Base-by-base conservation (phyloP, 2,113 vertebrate genomes). In the Grammomys dolichurus region DNA sequence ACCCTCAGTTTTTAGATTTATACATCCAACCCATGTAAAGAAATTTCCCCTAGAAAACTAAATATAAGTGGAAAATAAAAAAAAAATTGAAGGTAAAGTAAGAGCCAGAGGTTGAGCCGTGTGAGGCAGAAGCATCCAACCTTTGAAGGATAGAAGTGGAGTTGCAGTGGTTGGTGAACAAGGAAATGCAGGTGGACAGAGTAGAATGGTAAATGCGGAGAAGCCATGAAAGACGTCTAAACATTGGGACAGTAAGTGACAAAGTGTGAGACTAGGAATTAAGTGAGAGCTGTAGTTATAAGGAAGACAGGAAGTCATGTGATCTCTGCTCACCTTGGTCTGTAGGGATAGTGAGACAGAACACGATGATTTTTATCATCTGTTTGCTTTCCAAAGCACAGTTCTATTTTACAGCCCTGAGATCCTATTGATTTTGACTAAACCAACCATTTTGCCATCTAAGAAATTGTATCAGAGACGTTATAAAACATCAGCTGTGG, bases 391-490 rank as follows among this genome's bases (percentile, higher is more conserved):
- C 65, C 20, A 22, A 94, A 94, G 54, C 36, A 40, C 7, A 48
- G 20, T 31, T 67, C 60, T 91, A 11, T 82, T 96, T 94, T 89
- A 93, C 90, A 36, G 58, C n/a, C 78, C 51, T 93, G 26, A 33
- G 43, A 13, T 89, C 33, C 90, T 87, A 92, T 40, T 58, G 87
- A 94, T 90, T 93, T 28, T 51, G 9, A 78, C 31, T 60, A 90
- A 97, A 63, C 31, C 54, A 91, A 28, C 11, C 46, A 24, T 36
- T 70, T 70, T 92, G 19, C 87, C 2, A 90, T 24, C 19, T 65
- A 96, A 93, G 24, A 76, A 86, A 85, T 81, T 69, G 89, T 87
- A 67, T 80, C 84, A 84, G 22, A 75, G 7, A n/a, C 40, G 76
- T 48, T 82, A 72, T 95, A 51, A 72, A 95, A 92, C 17, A 90